These are phyloP conservation scores for Lasioglossum villosulum DNA, from an alignment of 2,888 invertebrate species.

Conservation along the genomic window DNA sequence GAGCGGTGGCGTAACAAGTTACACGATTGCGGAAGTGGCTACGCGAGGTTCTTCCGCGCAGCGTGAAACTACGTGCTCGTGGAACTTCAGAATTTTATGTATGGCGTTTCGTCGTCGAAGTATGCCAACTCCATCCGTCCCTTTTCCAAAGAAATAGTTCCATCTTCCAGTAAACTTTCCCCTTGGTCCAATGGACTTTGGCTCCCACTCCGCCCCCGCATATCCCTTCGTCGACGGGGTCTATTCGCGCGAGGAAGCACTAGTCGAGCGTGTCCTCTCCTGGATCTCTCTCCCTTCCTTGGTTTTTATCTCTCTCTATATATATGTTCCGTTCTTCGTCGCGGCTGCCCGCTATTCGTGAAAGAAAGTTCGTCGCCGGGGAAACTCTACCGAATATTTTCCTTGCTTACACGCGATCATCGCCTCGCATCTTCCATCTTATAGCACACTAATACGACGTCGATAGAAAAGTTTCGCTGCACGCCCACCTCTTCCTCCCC, in stretches of 20 bases:
- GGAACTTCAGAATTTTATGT: conserved; percentile 78
- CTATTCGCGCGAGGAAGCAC: conserved; percentile 53
- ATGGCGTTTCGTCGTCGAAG: conserved; percentile 76
- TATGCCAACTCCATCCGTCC: conserved; percentile 69
- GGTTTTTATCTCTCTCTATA: background rate
- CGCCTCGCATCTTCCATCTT: conserved; percentile 59
- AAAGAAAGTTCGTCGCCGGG: conserved; percentile 70
- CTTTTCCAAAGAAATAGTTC: conserved; percentile 75
- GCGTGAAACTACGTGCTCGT: conserved; percentile 68
- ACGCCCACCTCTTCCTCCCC: conserved; percentile 28
- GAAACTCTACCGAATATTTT: conserved; percentile 75
- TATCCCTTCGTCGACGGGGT: conserved; percentile 12
- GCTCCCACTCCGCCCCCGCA: conserved; percentile 18
- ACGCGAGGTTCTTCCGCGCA: conserved; percentile 32
- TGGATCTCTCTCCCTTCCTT: background rate
- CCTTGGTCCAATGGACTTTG: conserved; percentile 54
- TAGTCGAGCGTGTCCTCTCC: conserved; percentile 44
- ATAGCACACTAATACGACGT: conserved; percentile 70
- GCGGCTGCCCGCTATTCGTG: conserved; percentile 35
- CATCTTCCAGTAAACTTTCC: conserved; percentile 74
- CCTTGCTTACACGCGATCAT: conserved; percentile 68
- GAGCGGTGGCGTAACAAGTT: conserved; percentile 58
- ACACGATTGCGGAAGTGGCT: conserved; percentile 58
- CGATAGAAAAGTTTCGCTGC: conserved; percentile 71
- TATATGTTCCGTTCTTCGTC: background rate